phyloP scores from a whole-genome alignment of 2,113 vertebrate species.

The Grammomys dolichurus region DNA sequence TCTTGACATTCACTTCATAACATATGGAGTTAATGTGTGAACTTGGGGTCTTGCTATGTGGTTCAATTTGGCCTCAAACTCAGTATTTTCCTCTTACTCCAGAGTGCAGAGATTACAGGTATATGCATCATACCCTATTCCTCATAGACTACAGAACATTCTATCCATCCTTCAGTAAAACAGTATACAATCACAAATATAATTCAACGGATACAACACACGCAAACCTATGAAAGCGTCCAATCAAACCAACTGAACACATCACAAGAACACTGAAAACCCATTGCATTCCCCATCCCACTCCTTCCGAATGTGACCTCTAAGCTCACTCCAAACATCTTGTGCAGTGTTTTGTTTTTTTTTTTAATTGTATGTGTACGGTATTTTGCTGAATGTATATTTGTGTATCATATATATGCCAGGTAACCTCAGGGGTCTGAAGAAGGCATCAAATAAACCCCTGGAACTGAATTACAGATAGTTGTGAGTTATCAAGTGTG shows the following conservation, averaged over 20 bases:
- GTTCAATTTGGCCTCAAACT: background rate
- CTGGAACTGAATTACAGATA: background rate
- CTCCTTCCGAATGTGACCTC: accelerated
- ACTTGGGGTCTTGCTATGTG: background rate
- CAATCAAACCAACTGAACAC: too few species aligned
- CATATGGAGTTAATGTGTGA: background rate
- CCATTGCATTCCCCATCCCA: background rate
- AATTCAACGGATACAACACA: background rate
- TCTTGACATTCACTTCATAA: accelerated
- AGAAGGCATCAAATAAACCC: background rate
- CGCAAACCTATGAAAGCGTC: background rate
- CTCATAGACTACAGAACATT: accelerated
- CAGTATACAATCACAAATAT: too few species aligned
- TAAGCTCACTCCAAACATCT: background rate
- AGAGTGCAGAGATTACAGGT: background rate
- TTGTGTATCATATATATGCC: background rate
- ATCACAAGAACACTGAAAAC: background rate
- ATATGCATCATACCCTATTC: background rate
- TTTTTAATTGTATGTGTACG: background rate
- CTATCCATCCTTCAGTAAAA: background rate
- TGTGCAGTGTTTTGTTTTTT: background rate
- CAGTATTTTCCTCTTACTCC: background rate
- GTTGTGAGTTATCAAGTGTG: background rate
- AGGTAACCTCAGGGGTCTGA: background rate
- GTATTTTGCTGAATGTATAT: background rate